Base-by-base conservation (phyloP, 2,888 invertebrate genomes). In the Aleiodes testaceus region DNA sequence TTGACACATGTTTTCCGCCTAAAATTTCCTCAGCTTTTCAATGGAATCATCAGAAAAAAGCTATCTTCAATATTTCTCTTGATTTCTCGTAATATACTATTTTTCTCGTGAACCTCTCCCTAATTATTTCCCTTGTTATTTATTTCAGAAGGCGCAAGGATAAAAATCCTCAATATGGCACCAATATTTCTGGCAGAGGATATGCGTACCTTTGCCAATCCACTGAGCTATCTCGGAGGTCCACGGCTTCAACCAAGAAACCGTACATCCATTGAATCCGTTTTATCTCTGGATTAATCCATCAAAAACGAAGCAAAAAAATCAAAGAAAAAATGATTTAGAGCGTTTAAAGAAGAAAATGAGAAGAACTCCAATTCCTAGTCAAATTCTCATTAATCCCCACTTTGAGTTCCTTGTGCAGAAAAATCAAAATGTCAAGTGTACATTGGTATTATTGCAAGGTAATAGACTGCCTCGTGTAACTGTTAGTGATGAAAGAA, bases 211-310 rank as follows among this genome's bases (percentile, higher is more conserved):
- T 93, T 91, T 84, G 89, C 88, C 73, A 93, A 92, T 88, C 93
- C 93, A 55, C 88, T 93, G 80, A 93, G 92, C 85, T 93, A 93
- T 85, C 87, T 93, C 79, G 93, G 92, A 73, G 92, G 92, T 69
- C 92, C 92, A 12, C 87, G 89, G 77, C 83, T 92, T 66, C 82
- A 80, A n/a, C 66, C 88, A 53, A 87, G 85, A 78, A 89, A 89
- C 80, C 88, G 90, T 80, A 89, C 89, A 79, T 93, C 93, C 82
- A 88, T 92, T 80, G 93, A 93, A 84, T 93, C 93, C 74, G 88
- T 93, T 77, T 82, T 93, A 77, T 93, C 93, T 20, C 84, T 93
- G 83, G 93, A 93, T 86, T 93, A 80, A 81, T 45, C n/a, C 20
- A 26, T 20, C 59, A 11, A 36, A 68, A 20, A 12, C 22, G 22